phyloP scores from a whole-genome alignment of 92 coral and sea anemone genomes.

The Actinostola sp. region DNA sequence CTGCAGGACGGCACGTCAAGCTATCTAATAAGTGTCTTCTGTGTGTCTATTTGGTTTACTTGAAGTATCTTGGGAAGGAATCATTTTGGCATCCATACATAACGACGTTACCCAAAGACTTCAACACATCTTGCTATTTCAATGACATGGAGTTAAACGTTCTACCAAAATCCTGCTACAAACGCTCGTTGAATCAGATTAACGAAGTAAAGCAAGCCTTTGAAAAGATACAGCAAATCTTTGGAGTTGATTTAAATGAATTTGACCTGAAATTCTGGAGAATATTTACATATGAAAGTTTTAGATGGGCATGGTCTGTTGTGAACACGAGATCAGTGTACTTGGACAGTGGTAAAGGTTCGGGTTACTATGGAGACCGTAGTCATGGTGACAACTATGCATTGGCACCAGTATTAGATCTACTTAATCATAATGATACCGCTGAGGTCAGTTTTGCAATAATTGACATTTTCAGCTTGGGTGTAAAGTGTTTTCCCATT shows the following conservation, averaged over 20 bases:
- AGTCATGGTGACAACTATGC: constrained; percentile 57
- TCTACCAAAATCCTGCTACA: constrained; percentile 48
- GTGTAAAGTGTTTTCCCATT: no score
- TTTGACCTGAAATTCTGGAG: constrained; percentile 18
- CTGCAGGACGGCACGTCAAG: not conserved
- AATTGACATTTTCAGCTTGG: not conserved
- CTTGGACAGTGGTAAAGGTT: constrained; percentile 30
- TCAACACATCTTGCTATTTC: constrained; percentile 88
- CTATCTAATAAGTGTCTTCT: constrained; percentile 53
- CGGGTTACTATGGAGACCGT: constrained; percentile 8
- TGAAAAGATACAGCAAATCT: constrained; percentile 27
- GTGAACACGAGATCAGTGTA: constrained; percentile 93
- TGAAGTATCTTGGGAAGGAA: constrained; percentile 50
- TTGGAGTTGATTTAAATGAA: not conserved
- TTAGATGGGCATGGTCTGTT: constrained; percentile 97
- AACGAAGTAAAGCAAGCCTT: constrained; percentile 42
- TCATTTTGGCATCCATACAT: constrained; percentile 96
- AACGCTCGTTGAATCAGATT: constrained; percentile 50
- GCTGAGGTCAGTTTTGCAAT: constrained; percentile 71
- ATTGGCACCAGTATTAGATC: constrained; percentile 90
- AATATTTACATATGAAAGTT: constrained; percentile 57
- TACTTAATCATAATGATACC: constrained; percentile 76
- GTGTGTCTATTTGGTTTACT: constrained; percentile 72
- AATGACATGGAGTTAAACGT: constrained; percentile 41
- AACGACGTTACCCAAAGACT: constrained; percentile 64